phyloP scores from a whole-genome alignment of 30 jellyfish, hydroid and myxozoan species.

The Clytia hemisphaerica region DNA sequence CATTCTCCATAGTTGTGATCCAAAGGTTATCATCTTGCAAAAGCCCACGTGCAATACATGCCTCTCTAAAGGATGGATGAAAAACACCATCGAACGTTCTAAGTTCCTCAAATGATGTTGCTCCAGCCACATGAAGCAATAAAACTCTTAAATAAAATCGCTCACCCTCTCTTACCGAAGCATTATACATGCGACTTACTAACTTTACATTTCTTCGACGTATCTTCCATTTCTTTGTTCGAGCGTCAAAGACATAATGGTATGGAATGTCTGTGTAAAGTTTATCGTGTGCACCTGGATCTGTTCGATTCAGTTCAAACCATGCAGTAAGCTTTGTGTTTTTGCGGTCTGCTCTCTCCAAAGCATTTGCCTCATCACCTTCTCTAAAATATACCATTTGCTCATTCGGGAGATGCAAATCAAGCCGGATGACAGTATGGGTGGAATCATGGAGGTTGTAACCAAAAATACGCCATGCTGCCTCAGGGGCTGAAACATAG shows the following conservation, averaged over 20 bases:
- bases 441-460: constrained; percentile 5
- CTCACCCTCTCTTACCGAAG: constrained; percentile 30
- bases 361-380: constrained; percentile 18
- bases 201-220: constrained; percentile 25
- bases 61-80: constrained; percentile 52
- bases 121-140: constrained; percentile 32
- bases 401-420: constrained; percentile 51
- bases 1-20: not conserved
- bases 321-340: constrained; percentile 48
- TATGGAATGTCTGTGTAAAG: constrained; percentile 48
- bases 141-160: constrained; percentile 34
- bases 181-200: constrained; percentile 44
- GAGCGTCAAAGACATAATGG: constrained; percentile 9
- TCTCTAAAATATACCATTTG: constrained; percentile 38
- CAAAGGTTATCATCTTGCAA: constrained; percentile 29
- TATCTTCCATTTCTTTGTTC: constrained; percentile 3
- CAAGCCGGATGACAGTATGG: constrained; percentile 42
- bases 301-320: constrained; percentile 26
- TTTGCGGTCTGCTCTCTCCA: constrained; percentile 36
- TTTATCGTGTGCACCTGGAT: constrained; percentile 21
- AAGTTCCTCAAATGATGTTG: constrained; percentile 54
- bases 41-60: constrained; percentile 43
- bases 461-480: no score
- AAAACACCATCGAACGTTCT: constrained; percentile 38
- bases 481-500: constrained; percentile 52